Percentiles rank a stretch among this genome's conserved stretches.
phyloP scores from a whole-genome alignment of 2,888 invertebrate genomes.

The Tillus elongatus region DNA sequence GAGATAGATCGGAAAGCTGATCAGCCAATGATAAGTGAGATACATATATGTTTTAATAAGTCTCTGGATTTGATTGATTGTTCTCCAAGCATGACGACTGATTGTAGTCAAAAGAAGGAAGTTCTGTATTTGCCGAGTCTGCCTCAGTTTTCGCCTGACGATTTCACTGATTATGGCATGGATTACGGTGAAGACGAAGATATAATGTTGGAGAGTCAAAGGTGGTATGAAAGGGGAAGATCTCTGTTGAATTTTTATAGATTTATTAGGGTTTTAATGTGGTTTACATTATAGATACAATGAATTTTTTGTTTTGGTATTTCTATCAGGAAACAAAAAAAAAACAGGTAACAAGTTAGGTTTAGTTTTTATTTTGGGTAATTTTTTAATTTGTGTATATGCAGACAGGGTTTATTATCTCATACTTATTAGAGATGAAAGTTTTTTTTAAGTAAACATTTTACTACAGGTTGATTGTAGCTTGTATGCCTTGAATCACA shows the following conservation, averaged over 20 bases:
- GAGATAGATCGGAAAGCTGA: slow-evolving; percentile 49
- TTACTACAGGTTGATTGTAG: no score
- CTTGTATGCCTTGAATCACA: no score
- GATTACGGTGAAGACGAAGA: slow-evolving; percentile 15
- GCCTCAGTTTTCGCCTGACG: slow-evolving; percentile 24
- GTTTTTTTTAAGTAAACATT: no score
- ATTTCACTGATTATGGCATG: slow-evolving; percentile 20
- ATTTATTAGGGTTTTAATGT: slow-evolving; percentile 50
- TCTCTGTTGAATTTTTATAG: slow-evolving; percentile 46
- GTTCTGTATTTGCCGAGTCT: slow-evolving; percentile 51
- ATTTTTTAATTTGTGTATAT: no score
- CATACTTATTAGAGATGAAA: no score
- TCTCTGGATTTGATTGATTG: slow-evolving; percentile 55
- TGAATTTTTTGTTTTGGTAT: no score
- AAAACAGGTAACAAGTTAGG: no score
- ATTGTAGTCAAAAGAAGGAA: slow-evolving; percentile 48
- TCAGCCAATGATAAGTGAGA: slow-evolving; percentile 55
- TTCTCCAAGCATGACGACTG: slow-evolving; percentile 54
- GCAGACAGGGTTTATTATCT: no score
- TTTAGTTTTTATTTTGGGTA: no score
- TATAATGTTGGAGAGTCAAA: slow-evolving; percentile 6
- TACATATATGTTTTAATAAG: slow-evolving; percentile 67
- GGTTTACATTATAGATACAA: slow-evolving; percentile 54
- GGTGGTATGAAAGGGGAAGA: slow-evolving; percentile 10
- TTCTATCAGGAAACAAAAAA: no score